These are phyloP conservation scores for Macrotis lagotis DNA, from an alignment of 2,113 vertebrate species.

Conservation along the genomic window DNA sequence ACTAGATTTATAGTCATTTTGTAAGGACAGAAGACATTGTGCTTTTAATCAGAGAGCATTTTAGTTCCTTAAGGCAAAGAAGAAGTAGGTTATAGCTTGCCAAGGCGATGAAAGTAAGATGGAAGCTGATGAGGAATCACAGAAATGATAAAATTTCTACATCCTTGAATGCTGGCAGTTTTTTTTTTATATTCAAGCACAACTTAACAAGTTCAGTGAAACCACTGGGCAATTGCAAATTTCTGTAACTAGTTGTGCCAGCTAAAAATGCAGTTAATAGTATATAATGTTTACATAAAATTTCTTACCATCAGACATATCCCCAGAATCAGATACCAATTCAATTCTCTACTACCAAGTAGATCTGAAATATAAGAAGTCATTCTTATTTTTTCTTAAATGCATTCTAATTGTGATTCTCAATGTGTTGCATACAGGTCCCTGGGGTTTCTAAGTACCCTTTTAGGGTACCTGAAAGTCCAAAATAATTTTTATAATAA, in stretches of 20 bases:
- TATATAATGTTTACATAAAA: conserved; percentile 27
- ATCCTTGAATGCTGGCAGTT: conserved; percentile 58
- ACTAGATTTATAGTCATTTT: not conserved
- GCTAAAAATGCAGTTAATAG: not conserved
- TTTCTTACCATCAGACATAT: not conserved
- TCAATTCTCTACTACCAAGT: not conserved
- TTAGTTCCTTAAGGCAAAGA: conserved; percentile 40
- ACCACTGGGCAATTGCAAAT: conserved; percentile 60
- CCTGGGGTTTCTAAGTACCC: not conserved
- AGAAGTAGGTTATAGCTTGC: not conserved
- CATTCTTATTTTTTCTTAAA: not conserved
- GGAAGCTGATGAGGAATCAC: conserved; percentile 38
- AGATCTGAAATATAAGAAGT: conserved; percentile 6
- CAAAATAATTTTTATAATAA: not conserved
- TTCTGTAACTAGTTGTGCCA: conserved; percentile 20
- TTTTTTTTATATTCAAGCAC: conserved; percentile 17
- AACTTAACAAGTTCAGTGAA: conserved; percentile 52
- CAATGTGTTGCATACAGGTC: not conserved
- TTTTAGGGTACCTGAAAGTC: not conserved
- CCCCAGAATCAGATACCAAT: not conserved
- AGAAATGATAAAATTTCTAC: conserved; percentile 37
- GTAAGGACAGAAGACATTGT: conserved; percentile 33
- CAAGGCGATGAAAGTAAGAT: not conserved
- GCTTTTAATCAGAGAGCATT: conserved; percentile 46
- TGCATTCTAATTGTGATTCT: not conserved